phyloP scores from a whole-genome alignment of 2,797 vertebrate species.

The Liasis olivaceus region DNA sequence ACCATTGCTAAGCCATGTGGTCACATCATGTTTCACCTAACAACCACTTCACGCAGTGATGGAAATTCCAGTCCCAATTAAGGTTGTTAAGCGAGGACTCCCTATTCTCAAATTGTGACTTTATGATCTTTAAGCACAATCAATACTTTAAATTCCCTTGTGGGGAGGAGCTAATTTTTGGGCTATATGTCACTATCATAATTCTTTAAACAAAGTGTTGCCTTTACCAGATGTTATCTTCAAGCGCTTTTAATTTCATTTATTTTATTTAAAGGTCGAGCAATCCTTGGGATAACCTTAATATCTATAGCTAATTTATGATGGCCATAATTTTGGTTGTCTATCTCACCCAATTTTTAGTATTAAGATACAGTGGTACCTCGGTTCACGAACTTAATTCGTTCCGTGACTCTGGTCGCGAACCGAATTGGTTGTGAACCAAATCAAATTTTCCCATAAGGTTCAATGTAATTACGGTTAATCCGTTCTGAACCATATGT shows the following conservation, averaged over 20 bases:
- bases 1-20: background rate
- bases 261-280: conserved; percentile 11
- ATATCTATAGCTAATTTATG: background rate
- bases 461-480: too few species aligned
- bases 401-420: too few species aligned
- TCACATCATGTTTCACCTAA: background rate
- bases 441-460: too few species aligned
- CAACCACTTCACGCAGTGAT: background rate
- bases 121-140: background rate
- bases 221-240: background rate
- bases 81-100: background rate
- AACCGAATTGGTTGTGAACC: too few species aligned
- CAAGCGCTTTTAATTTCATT: background rate
- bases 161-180: background rate
- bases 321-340: background rate
- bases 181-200: background rate
- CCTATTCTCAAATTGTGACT: background rate
- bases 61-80: background rate
- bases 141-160: background rate
- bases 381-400: too few species aligned
- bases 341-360: background rate
- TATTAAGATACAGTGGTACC: too few species aligned
- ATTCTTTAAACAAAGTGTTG: background rate
- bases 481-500: too few species aligned
- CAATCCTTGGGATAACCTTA: conserved; percentile 6